These are phyloP conservation scores for Acropternis orthonyx DNA, from an alignment of 2,797 vertebrate genomes.

Conservation along the genomic window DNA sequence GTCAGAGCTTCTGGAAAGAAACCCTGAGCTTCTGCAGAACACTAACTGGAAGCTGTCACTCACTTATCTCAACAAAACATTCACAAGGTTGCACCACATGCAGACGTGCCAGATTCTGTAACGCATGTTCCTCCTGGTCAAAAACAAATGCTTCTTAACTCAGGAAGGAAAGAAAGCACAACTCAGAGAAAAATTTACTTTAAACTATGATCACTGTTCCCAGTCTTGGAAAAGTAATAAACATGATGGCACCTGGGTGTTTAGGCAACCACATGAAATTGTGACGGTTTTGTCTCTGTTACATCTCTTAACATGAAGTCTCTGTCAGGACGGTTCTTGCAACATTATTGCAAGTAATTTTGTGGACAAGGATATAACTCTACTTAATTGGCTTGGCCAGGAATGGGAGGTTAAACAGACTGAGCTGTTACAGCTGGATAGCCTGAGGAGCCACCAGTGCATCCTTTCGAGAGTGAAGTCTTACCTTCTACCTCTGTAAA, in stretches of 20 bases:
- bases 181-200: neutral
- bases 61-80: constrained; percentile 57
- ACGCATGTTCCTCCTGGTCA: neutral
- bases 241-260: neutral
- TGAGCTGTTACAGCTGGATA: neutral
- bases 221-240: neutral
- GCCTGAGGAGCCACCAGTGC: neutral
- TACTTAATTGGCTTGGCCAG: neutral
- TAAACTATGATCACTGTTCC: neutral
- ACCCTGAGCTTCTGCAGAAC: neutral
- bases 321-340: neutral
- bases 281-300: neutral
- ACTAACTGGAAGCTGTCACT: constrained; percentile 36
- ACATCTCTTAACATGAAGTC: neutral
- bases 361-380: neutral
- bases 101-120: neutral
- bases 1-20: constrained; percentile 2
- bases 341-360: neutral
- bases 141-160: neutral
- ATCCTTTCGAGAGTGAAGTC: neutral
- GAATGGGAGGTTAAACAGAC: neutral
- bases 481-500: neutral
- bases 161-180: neutral
- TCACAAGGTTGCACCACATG: neutral
- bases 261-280: neutral